Evolutionary conservation across 2,113 vertebrate genomes (phyloP).

Genomic region (Amia ocellicauda): DNA sequence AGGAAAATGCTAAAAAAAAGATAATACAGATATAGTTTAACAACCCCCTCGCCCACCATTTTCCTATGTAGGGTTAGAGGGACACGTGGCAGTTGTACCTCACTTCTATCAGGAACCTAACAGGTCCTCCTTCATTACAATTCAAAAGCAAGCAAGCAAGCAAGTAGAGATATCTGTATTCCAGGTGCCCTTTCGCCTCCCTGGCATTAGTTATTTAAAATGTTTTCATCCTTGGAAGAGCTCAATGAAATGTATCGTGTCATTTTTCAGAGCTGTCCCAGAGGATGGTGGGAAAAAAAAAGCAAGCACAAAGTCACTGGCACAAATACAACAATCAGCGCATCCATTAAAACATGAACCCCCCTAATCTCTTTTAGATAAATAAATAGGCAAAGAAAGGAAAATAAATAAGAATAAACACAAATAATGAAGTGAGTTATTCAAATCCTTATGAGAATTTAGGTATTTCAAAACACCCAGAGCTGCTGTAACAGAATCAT

Average conservation of each 20-base stretch:
- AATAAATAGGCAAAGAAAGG: too few relatives aligned
- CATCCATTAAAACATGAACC: conserved; percentile 77
- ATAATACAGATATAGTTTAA: conserved; percentile 15
- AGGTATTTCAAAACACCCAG: too few relatives aligned
- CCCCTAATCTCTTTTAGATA: conserved; percentile 66
- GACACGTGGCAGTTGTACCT: too few relatives aligned
- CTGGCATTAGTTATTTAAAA: conserved; percentile 43
- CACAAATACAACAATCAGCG: conserved; percentile 73
- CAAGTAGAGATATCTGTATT: conserved; percentile 33
- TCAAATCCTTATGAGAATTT: conserved; percentile 26
- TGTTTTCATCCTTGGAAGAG: conserved; percentile 64
- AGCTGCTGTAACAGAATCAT: too few relatives aligned
- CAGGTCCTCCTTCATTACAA: conserved; percentile 21
- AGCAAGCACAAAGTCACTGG: conserved; percentile 31
- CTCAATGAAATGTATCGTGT: conserved; percentile 73
- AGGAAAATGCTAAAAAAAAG: too few relatives aligned
- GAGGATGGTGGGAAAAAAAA: conserved; percentile 53
- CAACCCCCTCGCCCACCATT: neutral
- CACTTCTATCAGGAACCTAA: conserved; percentile 10
- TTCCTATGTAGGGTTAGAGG: too few relatives aligned
- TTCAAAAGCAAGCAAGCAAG: conserved; percentile 49
- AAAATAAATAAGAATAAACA: too few relatives aligned
- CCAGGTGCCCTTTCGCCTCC: conserved; percentile 36
- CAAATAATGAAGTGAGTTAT: too few relatives aligned
- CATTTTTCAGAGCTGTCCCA: conserved; percentile 73